Evolutionary conservation across 2,888 invertebrate species (phyloP).

Genomic region (Dyspetes luteomarginatus): DNA sequence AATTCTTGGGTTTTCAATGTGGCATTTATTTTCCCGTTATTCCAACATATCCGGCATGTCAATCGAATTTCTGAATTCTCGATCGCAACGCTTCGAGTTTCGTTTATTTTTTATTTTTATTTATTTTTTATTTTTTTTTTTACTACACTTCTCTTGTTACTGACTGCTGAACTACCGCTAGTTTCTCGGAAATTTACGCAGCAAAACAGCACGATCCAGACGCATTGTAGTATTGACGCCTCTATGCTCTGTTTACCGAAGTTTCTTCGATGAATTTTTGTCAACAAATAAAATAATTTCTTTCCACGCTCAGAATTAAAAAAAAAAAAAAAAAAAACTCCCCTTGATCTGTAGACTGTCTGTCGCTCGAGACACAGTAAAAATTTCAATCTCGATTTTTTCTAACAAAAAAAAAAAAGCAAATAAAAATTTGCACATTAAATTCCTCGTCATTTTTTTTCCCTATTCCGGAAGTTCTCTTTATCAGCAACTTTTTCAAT

Average conservation of each 20-base stretch:
- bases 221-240: too few relatives aligned
- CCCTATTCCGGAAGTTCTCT: too few relatives aligned
- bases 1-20: constrained; percentile 1
- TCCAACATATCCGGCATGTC: constrained; percentile 54
- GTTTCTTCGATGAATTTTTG: background rate
- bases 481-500: too few relatives aligned
- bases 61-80: constrained; percentile 38
- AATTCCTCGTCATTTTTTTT: too few relatives aligned
- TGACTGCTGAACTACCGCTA: constrained; percentile 75
- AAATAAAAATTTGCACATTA: too few relatives aligned
- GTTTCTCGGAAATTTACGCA: constrained; percentile 78
- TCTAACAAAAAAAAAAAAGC: too few relatives aligned
- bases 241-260: background rate
- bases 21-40: constrained; percentile 73
- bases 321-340: too few relatives aligned
- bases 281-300: background rate
- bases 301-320: too few relatives aligned
- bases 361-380: too few relatives aligned
- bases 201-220: background rate
- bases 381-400: too few relatives aligned
- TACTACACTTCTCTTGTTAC: constrained; percentile 9
- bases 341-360: too few relatives aligned
- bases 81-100: background rate
- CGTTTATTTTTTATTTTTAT: constrained; percentile 59
- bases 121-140: constrained; percentile 8